Evolutionary conservation across 2,888 invertebrate genomes (phyloP).

Genomic region (Galeruca laticollis): DNA sequence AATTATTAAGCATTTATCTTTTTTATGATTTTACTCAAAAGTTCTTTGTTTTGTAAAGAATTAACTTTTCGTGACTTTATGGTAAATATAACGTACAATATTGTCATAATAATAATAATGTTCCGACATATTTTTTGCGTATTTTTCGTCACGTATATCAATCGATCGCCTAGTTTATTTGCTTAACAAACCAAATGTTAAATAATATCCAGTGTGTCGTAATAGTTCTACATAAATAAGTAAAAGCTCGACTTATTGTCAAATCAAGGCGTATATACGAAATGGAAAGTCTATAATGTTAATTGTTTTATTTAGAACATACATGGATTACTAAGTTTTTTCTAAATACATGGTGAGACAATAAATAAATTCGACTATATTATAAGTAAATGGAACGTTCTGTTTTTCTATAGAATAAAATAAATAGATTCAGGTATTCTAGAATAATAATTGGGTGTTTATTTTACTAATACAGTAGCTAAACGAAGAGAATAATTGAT

Average conservation of each 20-base stretch:
- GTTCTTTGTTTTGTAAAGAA: too few species aligned
- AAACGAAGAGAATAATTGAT: too few species aligned
- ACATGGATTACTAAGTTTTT: conserved; percentile 23
- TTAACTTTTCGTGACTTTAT: too few species aligned
- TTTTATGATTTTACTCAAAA: too few species aligned
- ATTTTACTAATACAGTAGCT: too few species aligned
- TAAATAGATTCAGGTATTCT: too few species aligned
- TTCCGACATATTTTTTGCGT: background rate
- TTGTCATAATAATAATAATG: background rate
- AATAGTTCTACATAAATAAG: conserved; percentile 30
- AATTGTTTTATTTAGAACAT: conserved; percentile 39
- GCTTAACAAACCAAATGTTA: conserved; percentile 16
- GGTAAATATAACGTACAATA: too few species aligned
- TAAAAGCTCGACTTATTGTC: conserved; percentile 32
- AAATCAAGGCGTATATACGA: conserved; percentile 36
- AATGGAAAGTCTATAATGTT: conserved; percentile 45
- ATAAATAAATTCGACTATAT: background rate
- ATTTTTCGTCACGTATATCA: conserved; percentile 1
- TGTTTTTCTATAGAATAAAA: too few species aligned
- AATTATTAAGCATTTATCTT: too few species aligned
- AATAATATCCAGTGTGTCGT: conserved; percentile 32
- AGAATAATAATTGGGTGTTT: too few species aligned
- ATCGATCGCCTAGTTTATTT: conserved; percentile 2
- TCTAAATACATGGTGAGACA: conserved; percentile 10
- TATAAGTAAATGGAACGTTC: background rate